These are phyloP conservation scores for Chouioia cunea DNA, from an alignment of 2,888 invertebrate species.

Conservation along the genomic window DNA sequence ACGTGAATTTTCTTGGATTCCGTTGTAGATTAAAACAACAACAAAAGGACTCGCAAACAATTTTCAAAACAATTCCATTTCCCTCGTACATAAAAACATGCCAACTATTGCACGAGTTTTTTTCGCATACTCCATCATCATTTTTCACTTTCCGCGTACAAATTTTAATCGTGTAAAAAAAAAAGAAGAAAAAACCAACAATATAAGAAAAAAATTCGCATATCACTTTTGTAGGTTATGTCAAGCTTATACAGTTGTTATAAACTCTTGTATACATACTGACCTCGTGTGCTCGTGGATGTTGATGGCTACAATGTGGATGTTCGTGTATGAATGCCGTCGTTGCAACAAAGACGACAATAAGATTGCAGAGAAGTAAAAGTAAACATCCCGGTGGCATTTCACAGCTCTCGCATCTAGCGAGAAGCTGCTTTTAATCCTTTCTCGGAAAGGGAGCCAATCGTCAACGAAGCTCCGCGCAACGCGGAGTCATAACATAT, in stretches of 20 bases:
- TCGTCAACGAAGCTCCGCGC: slow-evolving; percentile 45
- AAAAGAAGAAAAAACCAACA: not conserved
- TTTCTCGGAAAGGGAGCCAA: not conserved
- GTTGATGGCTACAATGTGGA: slow-evolving; percentile 74
- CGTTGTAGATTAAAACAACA: too few relatives aligned
- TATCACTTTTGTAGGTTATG: not conserved
- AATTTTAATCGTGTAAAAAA: too few relatives aligned
- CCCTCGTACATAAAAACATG: too few relatives aligned
- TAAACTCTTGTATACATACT: slow-evolving; percentile 61
- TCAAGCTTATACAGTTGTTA: not conserved
- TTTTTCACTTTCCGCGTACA: too few relatives aligned
- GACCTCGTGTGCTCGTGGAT: slow-evolving; percentile 79
- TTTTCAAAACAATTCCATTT: too few relatives aligned
- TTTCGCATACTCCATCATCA: too few relatives aligned
- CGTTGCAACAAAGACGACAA: not conserved
- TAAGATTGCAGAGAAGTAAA: not conserved
- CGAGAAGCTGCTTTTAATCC: slow-evolving; percentile 50
- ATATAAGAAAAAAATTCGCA: not conserved
- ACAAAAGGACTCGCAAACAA: too few relatives aligned
- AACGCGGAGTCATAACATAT: slow-evolving; percentile 63
- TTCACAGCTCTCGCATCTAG: not conserved
- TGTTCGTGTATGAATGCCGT: slow-evolving; percentile 59
- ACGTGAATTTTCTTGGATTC: too few relatives aligned
- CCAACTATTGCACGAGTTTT: too few relatives aligned
- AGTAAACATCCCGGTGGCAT: not conserved